Conservation (phyloP, 2,797 vertebrate species). For the Schizopygopsis malacanthus region DNA sequence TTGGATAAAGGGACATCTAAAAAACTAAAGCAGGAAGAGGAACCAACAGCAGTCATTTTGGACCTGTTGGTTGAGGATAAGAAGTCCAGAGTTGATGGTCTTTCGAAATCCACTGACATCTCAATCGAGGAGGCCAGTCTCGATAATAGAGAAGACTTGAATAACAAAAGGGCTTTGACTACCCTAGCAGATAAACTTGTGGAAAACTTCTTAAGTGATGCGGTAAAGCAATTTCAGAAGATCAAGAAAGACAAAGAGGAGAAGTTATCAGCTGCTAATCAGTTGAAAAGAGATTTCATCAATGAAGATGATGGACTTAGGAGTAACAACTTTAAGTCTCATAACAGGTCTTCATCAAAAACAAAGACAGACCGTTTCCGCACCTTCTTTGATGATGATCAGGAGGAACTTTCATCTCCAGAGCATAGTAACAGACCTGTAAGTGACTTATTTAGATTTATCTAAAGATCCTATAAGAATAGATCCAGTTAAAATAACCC, state of each 20-base stretch:
- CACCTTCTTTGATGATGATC: slow-evolving; percentile 79
- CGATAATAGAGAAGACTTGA: slow-evolving; percentile 49
- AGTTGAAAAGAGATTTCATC: slow-evolving; percentile 62
- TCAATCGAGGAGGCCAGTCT: slow-evolving; percentile 51
- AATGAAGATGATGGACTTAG: slow-evolving; percentile 62
- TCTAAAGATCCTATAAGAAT: background rate
- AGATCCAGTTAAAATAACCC: background rate
- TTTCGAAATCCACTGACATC: slow-evolving; percentile 60
- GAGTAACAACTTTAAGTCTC: slow-evolving; percentile 46
- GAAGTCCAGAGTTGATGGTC: slow-evolving; percentile 60
- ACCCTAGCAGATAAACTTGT: slow-evolving; percentile 86
- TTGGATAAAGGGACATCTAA: slow-evolving; percentile 52
- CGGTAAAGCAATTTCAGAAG: slow-evolving; percentile 84
- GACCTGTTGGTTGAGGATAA: slow-evolving; percentile 77
- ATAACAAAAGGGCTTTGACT: slow-evolving; percentile 69
- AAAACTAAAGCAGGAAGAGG: slow-evolving; percentile 57
- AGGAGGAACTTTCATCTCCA: slow-evolving; percentile 89
- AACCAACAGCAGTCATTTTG: slow-evolving; percentile 72
- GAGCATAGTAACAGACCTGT: slow-evolving; percentile 90
- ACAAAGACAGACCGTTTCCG: slow-evolving; percentile 71
- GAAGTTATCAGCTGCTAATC: slow-evolving; percentile 84
- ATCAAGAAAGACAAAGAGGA: slow-evolving; percentile 86
- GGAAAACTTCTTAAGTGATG: slow-evolving; percentile 84
- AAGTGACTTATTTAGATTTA: slow-evolving; percentile 70
- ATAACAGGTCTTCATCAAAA: slow-evolving; percentile 64